Conservation (phyloP, 2,113 vertebrate genomes). For the Daboia siamensis region DNA sequence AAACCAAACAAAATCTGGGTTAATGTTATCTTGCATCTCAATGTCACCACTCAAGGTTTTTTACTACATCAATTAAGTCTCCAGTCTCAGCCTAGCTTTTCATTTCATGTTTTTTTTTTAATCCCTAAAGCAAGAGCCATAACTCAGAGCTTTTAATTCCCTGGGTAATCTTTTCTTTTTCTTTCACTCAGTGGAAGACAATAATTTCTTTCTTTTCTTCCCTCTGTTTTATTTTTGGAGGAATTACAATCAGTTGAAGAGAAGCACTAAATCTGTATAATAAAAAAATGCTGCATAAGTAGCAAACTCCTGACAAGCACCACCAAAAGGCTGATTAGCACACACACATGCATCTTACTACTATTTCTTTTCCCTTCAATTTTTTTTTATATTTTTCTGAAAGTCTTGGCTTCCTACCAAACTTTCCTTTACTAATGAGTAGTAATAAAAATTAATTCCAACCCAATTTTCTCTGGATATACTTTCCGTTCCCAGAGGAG, state of each 20-base stretch:
- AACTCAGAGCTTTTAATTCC: constrained; percentile 26
- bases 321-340: neutral
- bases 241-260: constrained; percentile 16
- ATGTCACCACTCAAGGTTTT: constrained; percentile 22
- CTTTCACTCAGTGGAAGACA: constrained; percentile 24
- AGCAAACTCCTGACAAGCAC: neutral
- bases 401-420: neutral
- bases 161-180: constrained; percentile 38
- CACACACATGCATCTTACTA: neutral
- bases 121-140: neutral
- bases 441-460: neutral
- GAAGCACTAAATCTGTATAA: accelerated
- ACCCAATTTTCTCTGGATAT: neutral
- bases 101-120: neutral
- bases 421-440: neutral
- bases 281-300: neutral
- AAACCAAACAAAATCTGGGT: neutral
- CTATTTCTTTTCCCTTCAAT: neutral
- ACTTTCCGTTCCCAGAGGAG: neutral
- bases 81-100: constrained; percentile 1
- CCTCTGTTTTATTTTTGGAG: neutral
- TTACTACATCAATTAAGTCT: constrained; percentile 25
- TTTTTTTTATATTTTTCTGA: neutral
- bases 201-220: constrained; percentile 6
- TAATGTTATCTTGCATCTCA: neutral